A percentile compares a stretch with the other conserved stretches of the same genome.
phyloP scores from a whole-genome alignment of 2,797 vertebrate genomes.

The Ceyx erithaca region DNA sequence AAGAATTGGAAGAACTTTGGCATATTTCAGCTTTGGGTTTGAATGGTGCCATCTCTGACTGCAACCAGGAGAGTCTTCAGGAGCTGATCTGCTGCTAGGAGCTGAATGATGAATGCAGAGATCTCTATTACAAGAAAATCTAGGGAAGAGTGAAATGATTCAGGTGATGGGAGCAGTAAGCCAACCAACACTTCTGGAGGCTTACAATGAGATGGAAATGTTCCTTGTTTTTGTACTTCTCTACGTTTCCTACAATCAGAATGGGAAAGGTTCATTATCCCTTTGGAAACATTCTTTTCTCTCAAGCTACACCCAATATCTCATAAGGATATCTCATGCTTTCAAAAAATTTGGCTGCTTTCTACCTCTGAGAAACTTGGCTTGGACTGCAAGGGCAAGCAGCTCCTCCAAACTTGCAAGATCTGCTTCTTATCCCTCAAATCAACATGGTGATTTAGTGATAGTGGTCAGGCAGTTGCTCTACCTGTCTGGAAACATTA shows the following conservation, averaged over 20 bases:
- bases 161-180: not conserved
- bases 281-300: not conserved
- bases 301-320: not conserved
- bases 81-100: not conserved
- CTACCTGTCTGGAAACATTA: not conserved
- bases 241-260: not conserved
- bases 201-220: not conserved
- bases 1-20: not conserved
- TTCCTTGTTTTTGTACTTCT: not conserved
- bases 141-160: not conserved
- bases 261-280: not conserved
- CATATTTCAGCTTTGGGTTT: constrained; percentile 18
- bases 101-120: not conserved
- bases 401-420: not conserved
- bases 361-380: not conserved
- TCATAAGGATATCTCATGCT: not conserved
- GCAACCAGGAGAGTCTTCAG: not conserved
- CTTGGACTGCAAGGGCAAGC: not conserved
- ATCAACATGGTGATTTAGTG: no score
- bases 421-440: not conserved
- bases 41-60: not conserved
- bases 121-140: not conserved
- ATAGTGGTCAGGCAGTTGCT: not conserved
- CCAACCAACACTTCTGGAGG: not conserved
- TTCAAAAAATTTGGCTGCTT: not conserved